These are phyloP conservation scores for Pseudochirops corinnae DNA, from an alignment of 2,797 vertebrate species.

Conservation along the genomic window DNA sequence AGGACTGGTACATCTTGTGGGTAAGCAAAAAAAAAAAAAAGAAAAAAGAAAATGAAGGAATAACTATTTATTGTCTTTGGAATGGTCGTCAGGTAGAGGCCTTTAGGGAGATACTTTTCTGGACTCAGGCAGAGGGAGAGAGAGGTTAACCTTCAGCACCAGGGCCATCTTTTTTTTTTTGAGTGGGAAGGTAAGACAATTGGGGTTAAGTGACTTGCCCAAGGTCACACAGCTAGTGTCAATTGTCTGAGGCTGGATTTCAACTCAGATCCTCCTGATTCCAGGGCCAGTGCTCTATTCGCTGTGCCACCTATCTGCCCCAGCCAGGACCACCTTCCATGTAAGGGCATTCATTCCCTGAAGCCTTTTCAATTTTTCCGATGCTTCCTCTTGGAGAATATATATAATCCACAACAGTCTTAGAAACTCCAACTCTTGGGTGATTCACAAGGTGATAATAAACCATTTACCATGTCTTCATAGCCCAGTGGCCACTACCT, in stretches of 20 bases:
- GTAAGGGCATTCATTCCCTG: not conserved
- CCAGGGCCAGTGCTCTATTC: too few species aligned
- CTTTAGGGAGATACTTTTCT: slow-evolving; percentile 22
- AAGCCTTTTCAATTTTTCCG: slow-evolving; percentile 15
- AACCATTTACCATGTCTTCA: not conserved
- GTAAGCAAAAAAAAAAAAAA: too few species aligned
- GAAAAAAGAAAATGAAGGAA: too few species aligned
- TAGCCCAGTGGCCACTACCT: not conserved
- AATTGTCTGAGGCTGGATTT: too few species aligned
- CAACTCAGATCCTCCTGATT: too few species aligned
- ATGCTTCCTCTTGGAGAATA: not conserved
- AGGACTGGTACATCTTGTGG: not conserved
- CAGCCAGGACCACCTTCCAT: not conserved
- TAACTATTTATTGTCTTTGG: not conserved
- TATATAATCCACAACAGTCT: not conserved
- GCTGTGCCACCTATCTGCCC: too few species aligned
- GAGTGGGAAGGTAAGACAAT: too few species aligned
- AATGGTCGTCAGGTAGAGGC: not conserved
- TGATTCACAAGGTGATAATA: not conserved
- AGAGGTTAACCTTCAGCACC: not conserved
- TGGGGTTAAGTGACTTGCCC: too few species aligned
- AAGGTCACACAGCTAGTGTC: too few species aligned
- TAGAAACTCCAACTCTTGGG: not conserved
- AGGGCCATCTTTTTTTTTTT: not conserved
- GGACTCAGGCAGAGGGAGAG: not conserved